These are phyloP conservation scores for Zonotrichia albicollis DNA, from an alignment of 2,797 vertebrate species.

Conservation along the genomic window DNA sequence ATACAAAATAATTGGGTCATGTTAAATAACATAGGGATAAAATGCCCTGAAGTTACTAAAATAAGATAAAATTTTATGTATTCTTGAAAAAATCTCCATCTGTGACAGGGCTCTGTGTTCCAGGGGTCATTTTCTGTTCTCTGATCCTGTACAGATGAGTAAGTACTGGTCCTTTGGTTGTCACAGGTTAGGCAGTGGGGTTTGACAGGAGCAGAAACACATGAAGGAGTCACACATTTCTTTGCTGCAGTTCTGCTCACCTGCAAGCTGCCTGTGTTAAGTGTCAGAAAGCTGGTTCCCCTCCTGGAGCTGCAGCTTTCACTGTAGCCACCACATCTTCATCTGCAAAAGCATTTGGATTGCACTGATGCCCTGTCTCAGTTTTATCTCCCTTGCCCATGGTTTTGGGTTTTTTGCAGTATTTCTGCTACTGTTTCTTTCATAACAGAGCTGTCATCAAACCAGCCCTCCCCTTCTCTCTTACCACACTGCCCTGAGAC, in stretches of 20 bases:
- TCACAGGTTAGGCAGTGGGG: neutral
- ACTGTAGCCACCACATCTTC: neutral
- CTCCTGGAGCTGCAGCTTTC: neutral
- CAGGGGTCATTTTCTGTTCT: neutral
- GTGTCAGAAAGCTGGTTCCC: neutral
- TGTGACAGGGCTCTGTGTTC: neutral
- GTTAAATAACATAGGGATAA: neutral
- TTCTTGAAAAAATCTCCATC: neutral
- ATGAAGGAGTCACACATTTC: neutral
- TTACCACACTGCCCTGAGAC: neutral
- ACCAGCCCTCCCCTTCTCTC: neutral
- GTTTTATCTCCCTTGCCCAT: neutral
- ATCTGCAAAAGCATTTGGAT: neutral
- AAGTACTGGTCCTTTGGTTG: neutral
- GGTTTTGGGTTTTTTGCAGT: neutral
- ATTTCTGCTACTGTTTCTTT: neutral
- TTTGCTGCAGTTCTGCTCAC: neutral
- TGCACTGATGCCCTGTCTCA: neutral
- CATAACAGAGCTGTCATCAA: neutral
- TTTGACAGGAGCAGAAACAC: neutral
- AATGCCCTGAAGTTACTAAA: neutral
- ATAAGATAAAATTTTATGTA: neutral
- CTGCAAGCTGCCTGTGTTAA: neutral
- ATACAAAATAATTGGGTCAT: neutral
- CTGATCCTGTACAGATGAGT: neutral